Evolutionary conservation across 2,888 invertebrate species (phyloP), one percentile per base, ranked within the genome.

Genomic region (Troides helena): DNA sequence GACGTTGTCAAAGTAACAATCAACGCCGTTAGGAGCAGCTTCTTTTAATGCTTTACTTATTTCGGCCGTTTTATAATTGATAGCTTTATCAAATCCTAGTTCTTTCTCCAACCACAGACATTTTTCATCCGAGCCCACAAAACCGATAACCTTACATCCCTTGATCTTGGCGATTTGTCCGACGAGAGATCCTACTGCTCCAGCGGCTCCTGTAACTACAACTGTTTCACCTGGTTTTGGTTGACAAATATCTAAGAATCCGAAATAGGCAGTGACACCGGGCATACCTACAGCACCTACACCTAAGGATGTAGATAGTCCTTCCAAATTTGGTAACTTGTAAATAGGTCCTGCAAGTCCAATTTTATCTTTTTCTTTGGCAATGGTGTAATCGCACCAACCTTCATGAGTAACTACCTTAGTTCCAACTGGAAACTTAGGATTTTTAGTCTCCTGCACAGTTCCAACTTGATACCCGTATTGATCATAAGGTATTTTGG

Each of bases 1-100:
- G 18, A 95, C 96, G 81, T 96, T 96, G 80, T 96, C 96, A 80
- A 96, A 96, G 79, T 95, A 96, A 77, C 95, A 95, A 78, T 96
- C 95, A 0, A 96, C 85, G 1, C 95, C 95, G 18, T 95, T 85
- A 0, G 95, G 95, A 2, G 95, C 95, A 60, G 88, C 91, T 81
- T 94, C 89, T 70, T 92, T 93, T 46, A 96, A 82, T n/a, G 92
- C 93, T 57, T 86, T 79, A 0, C 80, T 78, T 12, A 94, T 73
- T 75, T 94, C 81, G 10, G 84, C 90, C 1, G 91, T 94, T 81
- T 96, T 96, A 82, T 96, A 96, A 84, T 96, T 96, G 73, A 95
- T 94, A 3, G 93, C 95, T 75, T 92, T 85, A 79, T 96, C 95
- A 78, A 96, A 96, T 6, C 94, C 94, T 1, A 95, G 80, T 57